Evolutionary conservation across 2,797 vertebrate species (phyloP).

Genomic region (Sebastes miniatus): DNA sequence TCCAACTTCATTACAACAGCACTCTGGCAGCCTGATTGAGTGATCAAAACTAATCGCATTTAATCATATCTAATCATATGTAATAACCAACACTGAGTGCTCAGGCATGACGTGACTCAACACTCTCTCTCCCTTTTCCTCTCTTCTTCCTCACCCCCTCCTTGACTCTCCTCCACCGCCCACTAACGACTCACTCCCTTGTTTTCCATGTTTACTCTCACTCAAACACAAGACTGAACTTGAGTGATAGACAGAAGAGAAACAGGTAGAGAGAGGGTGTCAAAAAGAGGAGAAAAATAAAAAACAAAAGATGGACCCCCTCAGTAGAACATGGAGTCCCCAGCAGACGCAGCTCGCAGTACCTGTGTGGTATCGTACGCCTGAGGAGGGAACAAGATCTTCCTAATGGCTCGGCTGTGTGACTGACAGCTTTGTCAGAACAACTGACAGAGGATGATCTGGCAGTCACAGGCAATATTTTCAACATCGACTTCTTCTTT

Average conservation of each 20-base stretch:
- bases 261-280: background rate
- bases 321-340: background rate
- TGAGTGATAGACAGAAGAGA: background rate
- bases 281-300: background rate
- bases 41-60: conserved; percentile 73
- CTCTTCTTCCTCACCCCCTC: conserved; percentile 16
- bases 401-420: background rate
- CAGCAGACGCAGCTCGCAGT: background rate
- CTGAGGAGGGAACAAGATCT: conserved; percentile 15
- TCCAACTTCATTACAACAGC: conserved; percentile 67
- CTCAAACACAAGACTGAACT: background rate
- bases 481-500: conserved; percentile 22
- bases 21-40: conserved; percentile 70
- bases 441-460: conserved; percentile 15
- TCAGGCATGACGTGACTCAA: conserved; percentile 53
- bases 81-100: conserved; percentile 65
- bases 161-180: conserved; percentile 12
- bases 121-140: background rate
- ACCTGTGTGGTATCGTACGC: background rate
- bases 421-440: conserved; percentile 33
- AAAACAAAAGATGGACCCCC: conserved; percentile 8
- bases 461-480: conserved; percentile 19
- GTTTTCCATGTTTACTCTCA: conserved; percentile 2
- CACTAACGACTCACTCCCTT: background rate
- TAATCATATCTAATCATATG: conserved; percentile 76